phyloP scores from a whole-genome alignment of 2,888 invertebrate species.

The Hydriomena furcata region DNA sequence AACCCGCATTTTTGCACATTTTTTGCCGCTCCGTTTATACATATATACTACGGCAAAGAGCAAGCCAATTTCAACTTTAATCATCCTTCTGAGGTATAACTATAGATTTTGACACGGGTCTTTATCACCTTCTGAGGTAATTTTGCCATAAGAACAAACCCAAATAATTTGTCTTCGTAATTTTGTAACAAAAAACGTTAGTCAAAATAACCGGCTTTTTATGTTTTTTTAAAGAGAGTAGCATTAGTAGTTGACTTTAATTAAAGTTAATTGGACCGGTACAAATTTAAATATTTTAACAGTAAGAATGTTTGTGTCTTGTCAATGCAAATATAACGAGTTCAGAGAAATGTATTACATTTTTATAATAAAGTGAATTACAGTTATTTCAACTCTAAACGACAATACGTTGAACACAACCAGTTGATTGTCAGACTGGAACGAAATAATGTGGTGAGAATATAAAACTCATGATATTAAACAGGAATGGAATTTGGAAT shows the following conservation, averaged over 20 bases:
- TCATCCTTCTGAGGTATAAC: no score
- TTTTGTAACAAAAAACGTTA: no score
- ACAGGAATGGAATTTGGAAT: no score
- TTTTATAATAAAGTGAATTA: constrained; percentile 6
- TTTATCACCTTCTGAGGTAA: no score
- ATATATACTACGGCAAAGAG: no score
- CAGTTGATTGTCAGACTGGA: neutral
- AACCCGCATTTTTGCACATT: no score
- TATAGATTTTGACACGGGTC: no score
- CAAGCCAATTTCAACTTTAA: no score
- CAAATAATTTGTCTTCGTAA: no score
- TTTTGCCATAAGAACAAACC: no score
- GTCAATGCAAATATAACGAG: constrained; percentile 24
- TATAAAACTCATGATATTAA: neutral
- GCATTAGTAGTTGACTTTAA: constrained; percentile 22
- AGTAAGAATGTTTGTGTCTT: constrained; percentile 25
- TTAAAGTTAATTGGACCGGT: constrained; percentile 46
- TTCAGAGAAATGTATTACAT: constrained; percentile 8
- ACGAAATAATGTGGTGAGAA: neutral
- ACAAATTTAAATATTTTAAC: constrained; percentile 31
- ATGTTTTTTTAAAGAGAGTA: neutral
- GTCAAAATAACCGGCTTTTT: neutral
- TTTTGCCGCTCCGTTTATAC: no score
- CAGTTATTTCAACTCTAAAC: constrained; percentile 7
- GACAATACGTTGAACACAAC: neutral